These are phyloP conservation scores for Urosaurus nigricauda DNA, from an alignment of 2,797 vertebrate genomes.

Conservation along the genomic window DNA sequence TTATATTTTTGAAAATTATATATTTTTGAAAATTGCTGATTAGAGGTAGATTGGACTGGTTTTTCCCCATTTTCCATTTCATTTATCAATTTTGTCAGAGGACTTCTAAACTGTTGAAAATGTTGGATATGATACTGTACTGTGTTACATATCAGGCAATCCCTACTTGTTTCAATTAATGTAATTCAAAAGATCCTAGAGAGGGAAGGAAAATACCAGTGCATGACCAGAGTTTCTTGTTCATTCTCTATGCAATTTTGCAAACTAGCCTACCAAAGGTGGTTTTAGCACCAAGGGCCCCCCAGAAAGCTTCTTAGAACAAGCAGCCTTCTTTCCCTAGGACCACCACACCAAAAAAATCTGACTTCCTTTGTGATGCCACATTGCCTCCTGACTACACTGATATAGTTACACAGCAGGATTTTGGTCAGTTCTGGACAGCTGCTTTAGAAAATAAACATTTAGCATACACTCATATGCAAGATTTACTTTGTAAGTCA, in stretches of 20 bases:
- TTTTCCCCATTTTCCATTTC: background rate
- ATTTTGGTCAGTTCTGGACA: background rate
- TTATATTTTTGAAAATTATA: background rate
- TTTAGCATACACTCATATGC: background rate
- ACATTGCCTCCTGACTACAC: too few relatives aligned
- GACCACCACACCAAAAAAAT: too few relatives aligned
- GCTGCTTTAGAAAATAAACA: background rate
- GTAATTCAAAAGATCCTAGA: background rate
- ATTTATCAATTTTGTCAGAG: constrained; percentile 6
- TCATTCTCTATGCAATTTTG: too few relatives aligned
- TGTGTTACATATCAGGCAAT: background rate
- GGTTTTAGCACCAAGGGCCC: too few relatives aligned
- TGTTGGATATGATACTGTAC: background rate
- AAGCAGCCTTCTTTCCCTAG: too few relatives aligned
- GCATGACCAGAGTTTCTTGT: background rate
- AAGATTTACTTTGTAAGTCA: background rate
- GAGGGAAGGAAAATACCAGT: background rate
- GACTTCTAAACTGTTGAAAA: background rate
- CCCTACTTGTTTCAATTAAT: background rate
- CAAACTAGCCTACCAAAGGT: too few relatives aligned
- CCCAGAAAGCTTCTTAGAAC: too few relatives aligned
- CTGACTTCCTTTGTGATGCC: too few relatives aligned
- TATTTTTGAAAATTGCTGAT: background rate
- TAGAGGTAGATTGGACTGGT: background rate
- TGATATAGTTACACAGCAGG: too few relatives aligned